Evolutionary conservation across 2,888 invertebrate species (phyloP), one percentile per base, ranked within the genome.

Genomic region (Calameuta filiformis): DNA sequence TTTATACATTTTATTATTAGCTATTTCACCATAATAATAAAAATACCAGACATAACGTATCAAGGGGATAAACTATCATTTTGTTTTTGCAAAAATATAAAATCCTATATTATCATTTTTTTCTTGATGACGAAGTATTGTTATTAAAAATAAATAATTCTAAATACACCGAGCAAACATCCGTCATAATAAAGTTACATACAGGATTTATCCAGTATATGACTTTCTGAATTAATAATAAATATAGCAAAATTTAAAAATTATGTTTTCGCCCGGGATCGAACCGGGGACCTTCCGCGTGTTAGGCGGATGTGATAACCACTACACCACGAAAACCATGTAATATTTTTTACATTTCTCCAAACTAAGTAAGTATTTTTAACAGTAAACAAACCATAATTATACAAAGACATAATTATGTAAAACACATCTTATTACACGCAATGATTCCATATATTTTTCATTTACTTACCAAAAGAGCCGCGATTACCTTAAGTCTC

Each of bases 221-320:
- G 56, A 56, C 23, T 23, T 1, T 9, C 23, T 56, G 9, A 56
- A 56, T 23, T 23, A 23, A 56, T 23, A 6, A 15, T 40, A 15
- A 40, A 40, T 40, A 56, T 23, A 56, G 23, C 9, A 23, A 56
- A 56, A 56, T 0, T 23, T 77, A 81, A 86, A 85, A 91, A 92
- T 92, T 81, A 88, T 76, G 77, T 77, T 75, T 77, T 75, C 75
- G 75, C 77, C 75, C 73, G 73, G 77, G 76, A 75, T 76, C 71
- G 75, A 78, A 73, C 75, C 73, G 73, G 76, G 74, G 76, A 76
- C 76, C 77, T 1, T n/a, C 40, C 75, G 96, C 96, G 96, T 96
- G 96, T 96, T 95, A 96, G 95, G 96, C 96, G 95, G 96, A 96
- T 95, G 96, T 96, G 96, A 96, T 96, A 96, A 96, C 96, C 96